Conservation (phyloP, 2,797 vertebrate species). For the Lagodon rhomboides region DNA sequence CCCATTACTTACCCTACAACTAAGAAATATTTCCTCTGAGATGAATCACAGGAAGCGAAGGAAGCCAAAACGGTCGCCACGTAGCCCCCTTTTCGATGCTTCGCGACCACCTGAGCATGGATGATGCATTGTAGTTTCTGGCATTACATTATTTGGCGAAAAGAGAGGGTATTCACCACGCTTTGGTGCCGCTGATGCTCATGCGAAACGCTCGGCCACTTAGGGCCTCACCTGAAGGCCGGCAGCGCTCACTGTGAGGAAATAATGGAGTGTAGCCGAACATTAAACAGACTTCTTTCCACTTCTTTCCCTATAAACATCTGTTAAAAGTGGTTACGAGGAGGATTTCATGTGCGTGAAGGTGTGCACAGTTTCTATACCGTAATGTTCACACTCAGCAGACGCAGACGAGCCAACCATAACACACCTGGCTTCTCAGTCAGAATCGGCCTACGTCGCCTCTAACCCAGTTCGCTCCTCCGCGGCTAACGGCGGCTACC, state of each 20-base stretch:
- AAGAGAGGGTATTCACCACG: slow-evolving; percentile 21
- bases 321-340: slow-evolving; percentile 29
- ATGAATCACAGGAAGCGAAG: slow-evolving; percentile 49
- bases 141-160: slow-evolving; percentile 17
- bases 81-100: slow-evolving; percentile 26
- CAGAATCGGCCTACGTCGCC: neutral
- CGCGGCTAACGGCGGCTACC: slow-evolving; percentile 16
- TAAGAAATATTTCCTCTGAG: slow-evolving; percentile 58
- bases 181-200: slow-evolving; percentile 26
- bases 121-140: slow-evolving; percentile 21
- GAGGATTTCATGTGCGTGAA: slow-evolving; percentile 30
- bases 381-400: slow-evolving; percentile 40
- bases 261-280: slow-evolving; percentile 34
- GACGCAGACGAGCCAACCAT: slow-evolving; percentile 49
- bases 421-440: slow-evolving; percentile 64
- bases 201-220: slow-evolving; percentile 25
- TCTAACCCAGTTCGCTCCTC: slow-evolving; percentile 25
- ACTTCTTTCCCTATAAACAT: slow-evolving; percentile 31
- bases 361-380: slow-evolving; percentile 32
- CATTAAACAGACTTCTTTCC: slow-evolving; percentile 36
- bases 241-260: slow-evolving; percentile 12
- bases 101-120: slow-evolving; percentile 17
- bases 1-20: slow-evolving; percentile 60
- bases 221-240: slow-evolving; percentile 33
- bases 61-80: slow-evolving; percentile 34